Conservation (phyloP, 2,797 vertebrate species). For the Pseudochirops corinnae region DNA sequence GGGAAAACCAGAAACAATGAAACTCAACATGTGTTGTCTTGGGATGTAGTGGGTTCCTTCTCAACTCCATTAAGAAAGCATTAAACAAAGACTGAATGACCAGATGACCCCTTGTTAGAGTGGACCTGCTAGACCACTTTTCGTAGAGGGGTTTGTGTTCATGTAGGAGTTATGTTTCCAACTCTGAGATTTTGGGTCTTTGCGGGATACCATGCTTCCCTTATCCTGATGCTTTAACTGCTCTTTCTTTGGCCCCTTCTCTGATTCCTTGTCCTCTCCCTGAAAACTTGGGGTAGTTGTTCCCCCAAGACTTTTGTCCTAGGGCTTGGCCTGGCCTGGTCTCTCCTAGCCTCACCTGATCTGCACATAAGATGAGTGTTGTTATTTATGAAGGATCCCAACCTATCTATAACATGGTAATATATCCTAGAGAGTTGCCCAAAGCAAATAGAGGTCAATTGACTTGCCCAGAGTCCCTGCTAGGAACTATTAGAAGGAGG, state of each 20-base stretch:
- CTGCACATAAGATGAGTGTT: neutral
- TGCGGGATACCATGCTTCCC: neutral
- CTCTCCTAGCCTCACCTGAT: neutral
- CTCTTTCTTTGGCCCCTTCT: neutral
- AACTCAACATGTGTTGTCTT: neutral
- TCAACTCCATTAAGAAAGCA: neutral
- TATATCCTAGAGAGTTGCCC: neutral
- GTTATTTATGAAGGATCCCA: neutral
- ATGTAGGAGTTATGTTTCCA: neutral
- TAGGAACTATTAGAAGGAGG: neutral
- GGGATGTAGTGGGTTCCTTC: neutral
- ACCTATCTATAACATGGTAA: neutral
- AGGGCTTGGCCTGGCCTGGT: neutral
- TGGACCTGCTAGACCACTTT: neutral
- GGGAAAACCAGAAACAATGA: neutral
- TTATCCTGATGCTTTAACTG: neutral
- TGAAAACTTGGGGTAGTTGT: neutral
- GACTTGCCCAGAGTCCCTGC: neutral
- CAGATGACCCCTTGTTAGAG: neutral
- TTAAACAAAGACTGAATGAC: neutral
- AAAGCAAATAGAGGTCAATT: neutral
- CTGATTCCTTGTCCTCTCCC: neutral
- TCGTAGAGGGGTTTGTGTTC: neutral
- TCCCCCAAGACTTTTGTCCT: neutral
- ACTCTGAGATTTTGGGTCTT: neutral